Evolutionary conservation across 1,140 invertebrate genomes (phyloP).

Genomic region (Penaeus chinensis): DNA sequence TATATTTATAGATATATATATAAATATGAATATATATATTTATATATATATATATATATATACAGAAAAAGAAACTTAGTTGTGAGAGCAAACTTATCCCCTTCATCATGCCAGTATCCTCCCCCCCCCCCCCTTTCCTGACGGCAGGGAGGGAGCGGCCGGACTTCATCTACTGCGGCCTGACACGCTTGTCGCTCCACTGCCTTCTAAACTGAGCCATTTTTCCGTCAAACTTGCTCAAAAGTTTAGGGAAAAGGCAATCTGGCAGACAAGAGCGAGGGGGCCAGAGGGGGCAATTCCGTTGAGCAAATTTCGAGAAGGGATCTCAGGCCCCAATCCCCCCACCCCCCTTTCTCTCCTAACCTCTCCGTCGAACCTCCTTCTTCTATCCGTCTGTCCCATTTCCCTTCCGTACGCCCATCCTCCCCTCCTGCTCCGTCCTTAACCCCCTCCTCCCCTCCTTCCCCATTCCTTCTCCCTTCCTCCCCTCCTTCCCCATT

Average conservation of each 20-base stretch:
- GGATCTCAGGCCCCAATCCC: neutral
- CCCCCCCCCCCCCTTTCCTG: neutral
- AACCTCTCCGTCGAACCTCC: no score
- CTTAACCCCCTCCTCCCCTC: neutral
- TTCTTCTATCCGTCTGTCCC: neutral
- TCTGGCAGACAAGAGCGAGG: conserved; percentile 29
- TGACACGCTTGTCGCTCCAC: neutral
- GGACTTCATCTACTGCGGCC: conserved; percentile 8
- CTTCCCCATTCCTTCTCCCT: neutral
- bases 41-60: no score
- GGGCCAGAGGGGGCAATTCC: conserved; percentile 2
- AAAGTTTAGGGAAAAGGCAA: conserved; percentile 33
- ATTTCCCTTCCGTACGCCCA: neutral
- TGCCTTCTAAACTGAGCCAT: conserved; percentile 31
- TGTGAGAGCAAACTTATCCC: no score
- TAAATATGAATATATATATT: no score
- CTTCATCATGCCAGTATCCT: neutral
- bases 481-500: neutral
- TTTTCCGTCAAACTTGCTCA: conserved; percentile 30
- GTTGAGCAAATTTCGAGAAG: conserved; percentile 13
- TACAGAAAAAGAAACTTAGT: no score
- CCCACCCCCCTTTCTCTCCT: neutral
- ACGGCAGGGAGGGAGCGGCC: conserved; percentile 1
- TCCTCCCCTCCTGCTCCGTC: no score
- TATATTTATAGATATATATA: no score